A percentile compares a stretch with the other conserved stretches of the same genome.
Evolutionary conservation across 2,797 vertebrate species (phyloP).

Genomic region (Sebastes cheni): DNA sequence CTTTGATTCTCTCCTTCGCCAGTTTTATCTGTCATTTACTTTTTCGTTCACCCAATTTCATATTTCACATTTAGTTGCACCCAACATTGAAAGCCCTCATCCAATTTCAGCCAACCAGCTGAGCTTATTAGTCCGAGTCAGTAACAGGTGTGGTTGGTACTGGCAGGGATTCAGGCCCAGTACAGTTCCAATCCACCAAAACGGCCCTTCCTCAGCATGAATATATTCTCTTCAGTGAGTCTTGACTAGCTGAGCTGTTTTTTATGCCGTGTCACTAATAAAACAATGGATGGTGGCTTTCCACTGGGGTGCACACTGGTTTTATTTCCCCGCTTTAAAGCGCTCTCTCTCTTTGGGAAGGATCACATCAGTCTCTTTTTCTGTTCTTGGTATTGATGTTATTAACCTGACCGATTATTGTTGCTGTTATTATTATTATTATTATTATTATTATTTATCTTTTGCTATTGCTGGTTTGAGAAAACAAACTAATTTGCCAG

Average conservation of each 20-base stretch:
- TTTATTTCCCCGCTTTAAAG: constrained; percentile 32
- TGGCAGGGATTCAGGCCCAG: constrained; percentile 20
- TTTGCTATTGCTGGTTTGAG: constrained; percentile 80
- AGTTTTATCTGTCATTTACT: constrained; percentile 55
- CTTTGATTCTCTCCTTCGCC: constrained; percentile 45
- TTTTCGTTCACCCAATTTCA: constrained; percentile 42
- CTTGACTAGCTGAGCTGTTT: constrained; percentile 24
- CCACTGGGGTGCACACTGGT: constrained; percentile 33
- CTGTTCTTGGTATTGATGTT: constrained; percentile 74
- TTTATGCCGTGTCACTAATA: constrained; percentile 22
- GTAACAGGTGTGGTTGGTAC: constrained; percentile 20
- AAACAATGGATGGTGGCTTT: constrained; percentile 45
- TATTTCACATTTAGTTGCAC: constrained; percentile 43
- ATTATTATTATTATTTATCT: constrained; percentile 70
- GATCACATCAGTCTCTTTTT: constrained; percentile 70
- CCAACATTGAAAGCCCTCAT: constrained; percentile 36
- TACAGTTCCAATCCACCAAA: constrained; percentile 25
- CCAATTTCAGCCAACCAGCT: constrained; percentile 33
- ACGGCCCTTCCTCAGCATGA: constrained; percentile 11
- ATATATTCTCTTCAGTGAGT: constrained; percentile 29
- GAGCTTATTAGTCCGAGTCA: constrained; percentile 28
- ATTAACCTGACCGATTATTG: constrained; percentile 75
- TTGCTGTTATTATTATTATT: constrained; percentile 57
- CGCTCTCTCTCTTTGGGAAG: constrained; percentile 52
- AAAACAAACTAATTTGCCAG: constrained; percentile 69